Percentiles rank a stretch among this genome's conserved stretches.
Evolutionary conservation across 2,888 invertebrate species (phyloP).

Genomic region (Cheilosia variabilis): DNA sequence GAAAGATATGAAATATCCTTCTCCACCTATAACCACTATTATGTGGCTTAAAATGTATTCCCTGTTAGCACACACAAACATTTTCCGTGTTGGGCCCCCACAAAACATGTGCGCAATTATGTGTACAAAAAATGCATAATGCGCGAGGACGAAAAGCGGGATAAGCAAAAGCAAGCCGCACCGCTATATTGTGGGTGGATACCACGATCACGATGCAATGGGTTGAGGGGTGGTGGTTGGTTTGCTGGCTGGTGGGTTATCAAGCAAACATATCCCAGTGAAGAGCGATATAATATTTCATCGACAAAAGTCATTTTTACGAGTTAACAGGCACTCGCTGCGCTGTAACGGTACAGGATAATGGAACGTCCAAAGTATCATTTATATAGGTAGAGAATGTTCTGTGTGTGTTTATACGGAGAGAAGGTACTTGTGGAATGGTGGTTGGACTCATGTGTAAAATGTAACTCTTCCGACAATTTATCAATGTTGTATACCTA

Average conservation of each 20-base stretch:
- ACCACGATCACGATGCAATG: neutral
- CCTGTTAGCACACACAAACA: conserved; percentile 50
- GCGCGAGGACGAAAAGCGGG: conserved; percentile 59
- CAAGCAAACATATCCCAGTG: conserved; percentile 55
- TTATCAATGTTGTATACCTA: conserved; percentile 60
- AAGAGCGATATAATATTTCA: conserved; percentile 69
- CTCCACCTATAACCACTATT: conserved; percentile 9
- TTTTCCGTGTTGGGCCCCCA: conserved; percentile 6
- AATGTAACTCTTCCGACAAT: conserved; percentile 56
- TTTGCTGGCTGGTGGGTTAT: conserved; percentile 14
- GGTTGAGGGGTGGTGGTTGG: neutral
- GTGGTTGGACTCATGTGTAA: conserved; percentile 21
- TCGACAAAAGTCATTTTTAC: conserved; percentile 74
- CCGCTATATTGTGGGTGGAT: conserved; percentile 13
- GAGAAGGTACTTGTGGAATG: conserved; percentile 25
- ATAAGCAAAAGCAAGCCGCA: conserved; percentile 26
- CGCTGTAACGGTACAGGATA: conserved; percentile 40
- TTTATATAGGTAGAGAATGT: conserved; percentile 42
- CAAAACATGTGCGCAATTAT: conserved; percentile 68
- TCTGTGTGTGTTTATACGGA: conserved; percentile 21
- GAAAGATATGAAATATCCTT: conserved; percentile 58
- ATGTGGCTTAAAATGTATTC: conserved; percentile 60
- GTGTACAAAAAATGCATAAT: conserved; percentile 74
- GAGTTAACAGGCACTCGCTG: conserved; percentile 65
- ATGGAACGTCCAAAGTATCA: conserved; percentile 56